These are phyloP conservation scores for Rattus norvegicus DNA, from an alignment of 2,113 vertebrate genomes.

Conservation along the genomic window DNA sequence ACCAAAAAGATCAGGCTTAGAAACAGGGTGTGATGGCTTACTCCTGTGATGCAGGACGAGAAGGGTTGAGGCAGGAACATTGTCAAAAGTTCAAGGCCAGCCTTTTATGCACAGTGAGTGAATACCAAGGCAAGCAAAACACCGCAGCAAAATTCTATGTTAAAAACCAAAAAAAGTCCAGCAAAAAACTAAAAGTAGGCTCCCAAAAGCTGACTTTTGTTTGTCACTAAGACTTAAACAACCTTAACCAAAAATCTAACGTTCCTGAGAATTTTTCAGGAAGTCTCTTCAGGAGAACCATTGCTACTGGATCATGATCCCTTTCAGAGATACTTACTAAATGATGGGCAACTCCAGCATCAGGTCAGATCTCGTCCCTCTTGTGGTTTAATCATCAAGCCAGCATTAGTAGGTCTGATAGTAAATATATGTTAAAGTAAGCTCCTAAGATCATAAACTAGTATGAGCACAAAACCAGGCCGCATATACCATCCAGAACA, in stretches of 20 bases:
- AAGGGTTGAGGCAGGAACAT: not conserved
- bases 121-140: not conserved
- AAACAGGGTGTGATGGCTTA: not conserved
- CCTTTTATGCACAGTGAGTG: not conserved
- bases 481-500: not conserved
- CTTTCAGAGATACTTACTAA: too few relatives aligned
- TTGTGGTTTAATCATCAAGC: not conserved
- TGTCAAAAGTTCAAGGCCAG: not conserved
- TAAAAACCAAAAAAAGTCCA: not conserved
- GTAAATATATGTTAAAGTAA: not conserved
- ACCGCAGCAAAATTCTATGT: not conserved
- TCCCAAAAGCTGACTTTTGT: not conserved
- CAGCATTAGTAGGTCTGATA: not conserved
- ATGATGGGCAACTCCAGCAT: not conserved
- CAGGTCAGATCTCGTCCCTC: not conserved
- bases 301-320: not conserved
- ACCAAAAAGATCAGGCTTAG: not conserved
- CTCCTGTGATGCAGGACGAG: not conserved
- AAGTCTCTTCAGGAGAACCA: not conserved
- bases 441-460: not conserved
- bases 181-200: not conserved
- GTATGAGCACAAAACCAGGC: not conserved
- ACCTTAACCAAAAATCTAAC: slow-evolving; percentile 11
- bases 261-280: not conserved
- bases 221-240: not conserved